Percentiles rank a stretch among this genome's conserved stretches.
These are phyloP conservation scores for Sandelia bainsii DNA, from an alignment of 2,797 vertebrate species.

Conservation along the genomic window DNA sequence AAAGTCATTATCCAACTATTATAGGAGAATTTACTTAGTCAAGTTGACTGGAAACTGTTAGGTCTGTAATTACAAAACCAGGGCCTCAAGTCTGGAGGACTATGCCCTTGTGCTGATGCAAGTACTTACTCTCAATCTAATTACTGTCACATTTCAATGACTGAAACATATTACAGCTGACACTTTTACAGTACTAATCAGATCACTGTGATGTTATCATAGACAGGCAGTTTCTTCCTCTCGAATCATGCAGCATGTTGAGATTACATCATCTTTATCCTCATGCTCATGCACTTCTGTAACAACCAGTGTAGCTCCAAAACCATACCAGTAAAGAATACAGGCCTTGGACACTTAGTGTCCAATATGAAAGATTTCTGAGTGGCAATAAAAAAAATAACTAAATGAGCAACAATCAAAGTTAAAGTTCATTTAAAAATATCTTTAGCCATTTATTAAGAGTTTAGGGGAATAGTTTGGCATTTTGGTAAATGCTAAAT, in stretches of 20 bases:
- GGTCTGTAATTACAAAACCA: not conserved
- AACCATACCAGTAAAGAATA: too few species aligned
- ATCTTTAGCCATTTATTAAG: not conserved
- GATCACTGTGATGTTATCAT: not conserved
- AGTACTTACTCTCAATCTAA: conserved; percentile 10
- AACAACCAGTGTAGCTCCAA: too few species aligned
- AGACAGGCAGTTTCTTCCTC: not conserved
- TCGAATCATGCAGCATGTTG: not conserved
- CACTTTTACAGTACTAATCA: not conserved
- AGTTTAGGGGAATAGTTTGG: not conserved
- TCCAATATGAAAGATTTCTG: not conserved
- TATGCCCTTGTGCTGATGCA: not conserved
- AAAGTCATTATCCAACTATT: conserved; percentile 13
- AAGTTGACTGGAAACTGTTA: not conserved
- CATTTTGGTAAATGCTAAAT: not conserved
- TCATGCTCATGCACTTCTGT: not conserved
- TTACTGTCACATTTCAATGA: conserved; percentile 4
- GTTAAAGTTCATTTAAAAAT: too few species aligned
- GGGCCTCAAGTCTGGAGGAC: not conserved
- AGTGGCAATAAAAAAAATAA: not conserved
- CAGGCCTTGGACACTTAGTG: too few species aligned
- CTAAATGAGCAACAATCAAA: too few species aligned
- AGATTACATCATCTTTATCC: conserved; percentile 12
- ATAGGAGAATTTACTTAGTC: not conserved
- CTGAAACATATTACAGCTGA: conserved; percentile 8